A percentile compares a stretch with the other conserved stretches of the same genome.
These are phyloP conservation scores for Channa argus DNA, from an alignment of 2,113 vertebrate genomes.

Conservation along the genomic window DNA sequence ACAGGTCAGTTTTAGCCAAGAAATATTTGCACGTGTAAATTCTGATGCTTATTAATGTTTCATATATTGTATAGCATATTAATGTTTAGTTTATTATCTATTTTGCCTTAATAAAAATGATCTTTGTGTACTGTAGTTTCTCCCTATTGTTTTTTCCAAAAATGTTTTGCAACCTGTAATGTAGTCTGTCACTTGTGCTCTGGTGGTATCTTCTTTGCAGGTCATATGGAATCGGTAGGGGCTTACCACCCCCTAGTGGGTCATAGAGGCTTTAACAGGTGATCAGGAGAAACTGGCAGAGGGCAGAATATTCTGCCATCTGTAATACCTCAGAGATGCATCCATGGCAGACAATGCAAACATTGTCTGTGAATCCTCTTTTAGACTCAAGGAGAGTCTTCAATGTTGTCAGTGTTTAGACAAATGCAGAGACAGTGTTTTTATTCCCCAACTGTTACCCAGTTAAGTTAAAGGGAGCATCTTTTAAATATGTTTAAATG, in stretches of 20 bases:
- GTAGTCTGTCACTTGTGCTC: conserved; percentile 62
- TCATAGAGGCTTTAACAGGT: conserved; percentile 82
- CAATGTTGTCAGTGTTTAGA: no score
- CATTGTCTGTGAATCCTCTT: not conserved
- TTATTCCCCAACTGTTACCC: no score
- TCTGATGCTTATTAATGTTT: not conserved
- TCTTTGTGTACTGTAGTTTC: no score
- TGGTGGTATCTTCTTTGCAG: conserved; percentile 72
- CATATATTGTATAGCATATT: not conserved
- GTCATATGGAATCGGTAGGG: conserved; percentile 73
- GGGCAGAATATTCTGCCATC: conserved; percentile 13
- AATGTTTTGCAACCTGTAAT: conserved; percentile 26
- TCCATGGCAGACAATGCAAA: conserved; percentile 32
- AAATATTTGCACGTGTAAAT: not conserved
- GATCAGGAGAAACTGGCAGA: conserved; percentile 70
- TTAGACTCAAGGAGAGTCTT: conserved; percentile 1
- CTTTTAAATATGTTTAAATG: no score
- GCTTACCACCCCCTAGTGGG: conserved; percentile 76
- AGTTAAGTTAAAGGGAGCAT: no score
- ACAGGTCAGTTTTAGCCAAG: conserved; percentile 78
- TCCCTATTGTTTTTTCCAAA: not conserved
- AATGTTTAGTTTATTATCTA: not conserved
- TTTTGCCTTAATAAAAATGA: no score
- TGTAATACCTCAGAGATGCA: conserved; percentile 54
- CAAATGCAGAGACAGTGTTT: no score